Base-by-base conservation (phyloP, 2,113 vertebrate genomes). In the Chamaea fasciata region DNA sequence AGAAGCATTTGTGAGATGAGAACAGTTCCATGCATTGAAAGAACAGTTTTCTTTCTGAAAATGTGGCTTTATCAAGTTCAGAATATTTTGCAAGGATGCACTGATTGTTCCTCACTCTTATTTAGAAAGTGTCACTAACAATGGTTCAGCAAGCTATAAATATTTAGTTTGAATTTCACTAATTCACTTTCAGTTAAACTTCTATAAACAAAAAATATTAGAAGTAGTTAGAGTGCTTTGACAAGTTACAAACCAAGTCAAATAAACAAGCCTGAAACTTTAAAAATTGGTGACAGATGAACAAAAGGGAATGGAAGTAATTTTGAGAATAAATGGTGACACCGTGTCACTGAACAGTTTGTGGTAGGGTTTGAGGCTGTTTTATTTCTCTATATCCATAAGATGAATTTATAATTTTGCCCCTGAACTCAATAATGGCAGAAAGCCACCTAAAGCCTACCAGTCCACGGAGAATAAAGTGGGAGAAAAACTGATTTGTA, bases 361-460 rank as follows among this genome's bases (percentile, higher is more conserved):
- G 7, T 10, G 1, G 60, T 49, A 26, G 3, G 5, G 3, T 50
- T 63, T 50, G 46, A 39, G 10, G 8, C 14, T 13, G 0, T 2
- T 24, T 55, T 60, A 8, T 37, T 53, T 60, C 46, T 22, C 26
- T 37, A 8, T 62, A 35, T 31, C 15, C 1, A 0, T 31, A 76
- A 56, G 5, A 41, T 60, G 21, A 0, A 37, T 28, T 67, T 79
- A 22, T 39, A 33, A 47, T 82, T 90, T 76, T 56, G 7, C 19
- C 39, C 27, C 30, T 71, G 30, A 78, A 70, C 11, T 60, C 63
- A 44, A 6, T 33, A 60, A 59, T 13, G 22, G 10, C 17, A 88
- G 52, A 87, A 91, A 68, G 42, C 6, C 18, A 87, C 19, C 9
- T 13, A 24, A 5, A 24, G 3, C 46, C n/a, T 81, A 42, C 9